Evolutionary conservation across 2,888 invertebrate genomes (phyloP).

Genomic region (Blastobasis lacticolella): DNA sequence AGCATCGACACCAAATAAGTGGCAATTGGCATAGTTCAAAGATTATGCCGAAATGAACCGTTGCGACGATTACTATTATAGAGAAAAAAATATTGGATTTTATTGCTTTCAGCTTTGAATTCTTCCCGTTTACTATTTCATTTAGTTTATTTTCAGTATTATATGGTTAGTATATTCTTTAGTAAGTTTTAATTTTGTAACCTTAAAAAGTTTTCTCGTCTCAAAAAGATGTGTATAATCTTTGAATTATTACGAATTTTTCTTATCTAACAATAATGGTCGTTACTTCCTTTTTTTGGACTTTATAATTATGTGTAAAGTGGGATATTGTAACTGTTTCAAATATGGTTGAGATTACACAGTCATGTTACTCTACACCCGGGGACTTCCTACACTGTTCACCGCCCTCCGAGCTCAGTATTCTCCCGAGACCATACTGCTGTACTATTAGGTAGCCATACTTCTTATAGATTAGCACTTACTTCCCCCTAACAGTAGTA

Average conservation of each 20-base stretch:
- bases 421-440: not conserved
- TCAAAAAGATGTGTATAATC: conserved; percentile 9
- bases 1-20: conserved; percentile 9
- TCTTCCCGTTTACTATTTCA: not conserved
- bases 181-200: not conserved
- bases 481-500: not conserved
- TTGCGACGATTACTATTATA: not conserved
- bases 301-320: conserved; percentile 5
- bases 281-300: conserved; percentile 5
- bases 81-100: not conserved
- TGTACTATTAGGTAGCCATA: not conserved
- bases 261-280: conserved; percentile 11
- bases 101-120: not conserved
- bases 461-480: not conserved
- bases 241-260: conserved; percentile 12
- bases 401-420: not conserved
- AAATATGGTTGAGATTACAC: not conserved
- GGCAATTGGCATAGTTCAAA: conserved; percentile 16
- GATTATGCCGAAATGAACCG: conserved; percentile 13
- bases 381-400: conserved; percentile 5
- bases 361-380: not conserved
- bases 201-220: too few species aligned
- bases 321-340: too few species aligned
- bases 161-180: conserved; percentile 3
- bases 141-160: conserved; percentile 5